phyloP scores from a whole-genome alignment of 2,888 invertebrate genomes.

The Torymus texanus region DNA sequence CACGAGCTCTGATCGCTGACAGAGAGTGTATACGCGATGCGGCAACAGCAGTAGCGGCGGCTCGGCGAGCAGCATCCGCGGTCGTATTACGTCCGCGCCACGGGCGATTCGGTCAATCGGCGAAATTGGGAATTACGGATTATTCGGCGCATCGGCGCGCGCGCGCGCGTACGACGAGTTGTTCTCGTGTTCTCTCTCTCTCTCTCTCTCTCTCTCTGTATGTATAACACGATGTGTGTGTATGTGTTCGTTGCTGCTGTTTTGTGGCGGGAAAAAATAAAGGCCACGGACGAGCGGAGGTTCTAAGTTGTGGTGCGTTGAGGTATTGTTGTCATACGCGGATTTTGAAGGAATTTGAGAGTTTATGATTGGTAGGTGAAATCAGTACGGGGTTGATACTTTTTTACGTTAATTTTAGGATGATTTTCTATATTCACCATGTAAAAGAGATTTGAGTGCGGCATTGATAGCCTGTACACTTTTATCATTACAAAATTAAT shows the following conservation, averaged over 20 bases:
- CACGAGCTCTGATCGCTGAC: slow-evolving; percentile 53
- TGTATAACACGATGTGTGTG: too few relatives aligned
- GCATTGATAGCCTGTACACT: too few relatives aligned
- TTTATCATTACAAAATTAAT: too few relatives aligned
- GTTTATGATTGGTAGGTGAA: too few relatives aligned
- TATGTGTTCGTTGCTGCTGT: background rate
- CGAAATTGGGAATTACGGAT: slow-evolving; percentile 73
- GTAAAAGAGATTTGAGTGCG: too few relatives aligned
- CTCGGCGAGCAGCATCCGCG: slow-evolving; percentile 57
- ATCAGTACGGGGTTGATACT: too few relatives aligned
- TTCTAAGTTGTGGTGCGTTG: slow-evolving; percentile 12
- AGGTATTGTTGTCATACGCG: background rate
- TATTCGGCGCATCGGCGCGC: slow-evolving; percentile 58
- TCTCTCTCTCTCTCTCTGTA: slow-evolving; percentile 2
- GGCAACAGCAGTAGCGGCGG: background rate
- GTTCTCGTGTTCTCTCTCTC: background rate
- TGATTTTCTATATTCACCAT: too few relatives aligned
- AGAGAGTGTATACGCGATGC: slow-evolving; percentile 1
- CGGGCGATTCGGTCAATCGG: slow-evolving; percentile 69
- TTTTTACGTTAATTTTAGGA: too few relatives aligned
- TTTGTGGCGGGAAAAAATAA: slow-evolving; percentile 29
- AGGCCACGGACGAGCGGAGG: background rate
- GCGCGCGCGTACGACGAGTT: background rate
- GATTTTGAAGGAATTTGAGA: too few relatives aligned
- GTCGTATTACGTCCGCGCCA: slow-evolving; percentile 67